Conservation (phyloP, 2,797 vertebrate genomes). For the Cossypha caffra region DNA sequence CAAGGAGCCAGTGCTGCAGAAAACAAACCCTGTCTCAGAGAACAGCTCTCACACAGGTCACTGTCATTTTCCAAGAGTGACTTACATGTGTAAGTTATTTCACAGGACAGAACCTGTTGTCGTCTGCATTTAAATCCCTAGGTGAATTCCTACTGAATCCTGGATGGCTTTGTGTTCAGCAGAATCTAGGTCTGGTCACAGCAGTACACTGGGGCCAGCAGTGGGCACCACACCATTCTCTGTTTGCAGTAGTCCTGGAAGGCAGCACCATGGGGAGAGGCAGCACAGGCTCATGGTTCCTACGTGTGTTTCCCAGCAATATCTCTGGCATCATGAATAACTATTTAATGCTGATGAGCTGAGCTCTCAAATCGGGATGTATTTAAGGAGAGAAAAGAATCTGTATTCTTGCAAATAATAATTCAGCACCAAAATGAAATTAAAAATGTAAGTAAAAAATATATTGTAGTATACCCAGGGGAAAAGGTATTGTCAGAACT, state of each 20-base stretch:
- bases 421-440: not conserved
- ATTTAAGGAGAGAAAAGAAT: not conserved
- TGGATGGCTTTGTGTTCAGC: not conserved
- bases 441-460: not conserved
- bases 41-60: not conserved
- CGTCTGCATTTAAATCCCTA: not conserved
- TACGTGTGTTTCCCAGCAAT: not conserved
- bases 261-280: rapidly evolving
- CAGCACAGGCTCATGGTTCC: not conserved
- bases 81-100: not conserved
- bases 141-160: not conserved
- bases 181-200: not conserved
- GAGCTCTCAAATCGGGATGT: not conserved
- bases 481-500: not conserved
- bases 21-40: not conserved
- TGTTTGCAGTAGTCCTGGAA: not conserved
- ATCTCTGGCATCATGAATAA: not conserved
- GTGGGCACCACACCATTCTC: not conserved
- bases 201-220: not conserved
- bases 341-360: not conserved
- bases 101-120: not conserved
- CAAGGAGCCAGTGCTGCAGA: rapidly evolving
- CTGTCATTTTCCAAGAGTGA: not conserved
- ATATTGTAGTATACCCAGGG: not conserved
- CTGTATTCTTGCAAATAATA: not conserved